Evolutionary conservation across 2,888 invertebrate species (phyloP).

Genomic region (Drosophila formosana): DNA sequence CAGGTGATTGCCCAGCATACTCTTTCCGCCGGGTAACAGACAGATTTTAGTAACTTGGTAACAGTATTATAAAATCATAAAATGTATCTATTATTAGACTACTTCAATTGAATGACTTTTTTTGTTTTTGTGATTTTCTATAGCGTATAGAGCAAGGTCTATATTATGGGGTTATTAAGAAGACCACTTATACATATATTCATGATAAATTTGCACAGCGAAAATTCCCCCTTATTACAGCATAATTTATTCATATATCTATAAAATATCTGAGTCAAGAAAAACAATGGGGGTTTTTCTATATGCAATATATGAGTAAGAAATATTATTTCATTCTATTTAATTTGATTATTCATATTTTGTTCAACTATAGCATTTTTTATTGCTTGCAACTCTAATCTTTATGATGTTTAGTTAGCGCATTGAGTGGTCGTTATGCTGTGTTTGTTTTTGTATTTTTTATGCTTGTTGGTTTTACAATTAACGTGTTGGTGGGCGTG

Average conservation of each 20-base stretch:
- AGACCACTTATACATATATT: background rate
- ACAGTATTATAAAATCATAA: background rate
- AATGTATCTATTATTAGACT: background rate
- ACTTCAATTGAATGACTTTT: background rate
- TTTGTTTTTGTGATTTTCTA: background rate
- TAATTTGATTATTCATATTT: background rate
- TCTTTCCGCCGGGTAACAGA: background rate
- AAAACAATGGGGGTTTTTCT: no score
- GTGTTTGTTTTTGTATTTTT: background rate
- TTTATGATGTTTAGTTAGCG: background rate
- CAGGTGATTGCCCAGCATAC: background rate
- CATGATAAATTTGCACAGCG: no score
- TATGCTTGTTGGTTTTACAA: conserved; percentile 28
- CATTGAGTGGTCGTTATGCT: background rate
- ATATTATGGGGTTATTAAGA: background rate
- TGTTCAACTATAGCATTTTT: background rate
- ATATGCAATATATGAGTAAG: no score
- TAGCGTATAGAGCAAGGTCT: background rate
- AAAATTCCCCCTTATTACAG: background rate
- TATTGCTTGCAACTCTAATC: background rate
- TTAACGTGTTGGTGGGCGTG: conserved; percentile 32
- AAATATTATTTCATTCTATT: no score
- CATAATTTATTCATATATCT: no score
- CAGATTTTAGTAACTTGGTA: background rate
- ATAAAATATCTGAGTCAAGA: no score